Percentiles rank a stretch among this genome's conserved stretches.
These are phyloP conservation scores for Thalassarche chlororhynchos DNA, from an alignment of 2,113 vertebrate genomes.

Conservation along the genomic window DNA sequence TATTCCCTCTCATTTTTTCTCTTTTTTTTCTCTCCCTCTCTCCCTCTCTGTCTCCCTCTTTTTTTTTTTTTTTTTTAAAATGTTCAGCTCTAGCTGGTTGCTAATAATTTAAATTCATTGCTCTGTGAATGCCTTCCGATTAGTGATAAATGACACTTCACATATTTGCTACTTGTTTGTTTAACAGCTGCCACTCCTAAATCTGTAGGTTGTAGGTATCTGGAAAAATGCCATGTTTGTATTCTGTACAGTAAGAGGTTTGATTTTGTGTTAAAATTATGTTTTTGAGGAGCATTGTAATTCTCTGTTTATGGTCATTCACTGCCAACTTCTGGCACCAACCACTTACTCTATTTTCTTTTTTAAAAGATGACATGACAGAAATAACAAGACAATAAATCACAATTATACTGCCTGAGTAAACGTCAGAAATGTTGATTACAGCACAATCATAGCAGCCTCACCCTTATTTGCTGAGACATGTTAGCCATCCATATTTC, in stretches of 20 bases:
- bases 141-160: slow-evolving; percentile 16
- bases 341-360: not conserved
- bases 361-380: not conserved
- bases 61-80: not conserved
- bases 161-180: not conserved
- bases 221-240: not conserved
- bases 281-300: not conserved
- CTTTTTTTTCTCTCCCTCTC: too few relatives aligned
- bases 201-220: not conserved
- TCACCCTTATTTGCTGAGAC: not conserved
- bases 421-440: slow-evolving; percentile 18
- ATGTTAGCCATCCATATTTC: not conserved
- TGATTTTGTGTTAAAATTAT: not conserved
- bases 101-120: slow-evolving; percentile 24
- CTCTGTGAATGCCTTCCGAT: not conserved
- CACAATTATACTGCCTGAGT: slow-evolving; percentile 5
- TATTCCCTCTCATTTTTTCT: not conserved
- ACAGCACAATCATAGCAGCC: not conserved
- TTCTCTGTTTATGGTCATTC: slow-evolving; percentile 14
- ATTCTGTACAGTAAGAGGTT: not conserved
- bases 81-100: not conserved
- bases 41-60: not conserved
- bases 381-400: slow-evolving; percentile 45
- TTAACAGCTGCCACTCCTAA: slow-evolving; percentile 2
- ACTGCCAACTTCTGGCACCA: not conserved